Evolutionary conservation across 2,888 invertebrate species (phyloP).

Genomic region (Phengaris arion): DNA sequence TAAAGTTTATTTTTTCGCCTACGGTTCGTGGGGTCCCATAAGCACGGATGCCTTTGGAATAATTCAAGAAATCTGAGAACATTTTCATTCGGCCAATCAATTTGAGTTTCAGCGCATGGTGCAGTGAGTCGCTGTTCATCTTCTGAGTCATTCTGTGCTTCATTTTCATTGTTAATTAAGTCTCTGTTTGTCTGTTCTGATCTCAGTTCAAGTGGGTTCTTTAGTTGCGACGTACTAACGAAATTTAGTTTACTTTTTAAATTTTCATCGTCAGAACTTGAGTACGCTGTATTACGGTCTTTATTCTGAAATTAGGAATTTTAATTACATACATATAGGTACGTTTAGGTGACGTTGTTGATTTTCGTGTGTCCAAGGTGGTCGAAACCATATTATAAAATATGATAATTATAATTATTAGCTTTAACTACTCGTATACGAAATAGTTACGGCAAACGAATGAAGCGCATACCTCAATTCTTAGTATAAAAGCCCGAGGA

Average conservation of each 20-base stretch:
- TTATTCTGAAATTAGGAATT: constrained; percentile 1
- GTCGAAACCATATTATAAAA: too few relatives aligned
- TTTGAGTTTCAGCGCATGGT: not conserved
- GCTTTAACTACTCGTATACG: too few relatives aligned
- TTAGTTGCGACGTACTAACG: not conserved
- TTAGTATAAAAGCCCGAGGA: not conserved
- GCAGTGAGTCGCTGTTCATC: not conserved
- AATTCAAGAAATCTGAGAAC: constrained; percentile 14
- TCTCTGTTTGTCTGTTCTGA: not conserved
- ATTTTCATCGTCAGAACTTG: not conserved
- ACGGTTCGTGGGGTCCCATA: constrained; percentile 12
- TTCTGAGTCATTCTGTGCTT: not conserved
- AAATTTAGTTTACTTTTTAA: not conserved
- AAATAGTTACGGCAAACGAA: too few relatives aligned
- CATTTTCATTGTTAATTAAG: not conserved
- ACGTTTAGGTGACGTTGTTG: not conserved
- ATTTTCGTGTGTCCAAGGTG: not conserved
- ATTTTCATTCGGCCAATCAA: constrained; percentile 19
- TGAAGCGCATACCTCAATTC: not conserved
- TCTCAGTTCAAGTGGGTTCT: not conserved
- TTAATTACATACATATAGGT: not conserved
- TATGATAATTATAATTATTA: too few relatives aligned
- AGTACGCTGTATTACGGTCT: not conserved
- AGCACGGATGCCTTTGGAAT: constrained; percentile 1
- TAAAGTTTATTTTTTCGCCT: not conserved